Evolutionary conservation across 2,888 invertebrate species (phyloP).

Genomic region (Boloria selene): DNA sequence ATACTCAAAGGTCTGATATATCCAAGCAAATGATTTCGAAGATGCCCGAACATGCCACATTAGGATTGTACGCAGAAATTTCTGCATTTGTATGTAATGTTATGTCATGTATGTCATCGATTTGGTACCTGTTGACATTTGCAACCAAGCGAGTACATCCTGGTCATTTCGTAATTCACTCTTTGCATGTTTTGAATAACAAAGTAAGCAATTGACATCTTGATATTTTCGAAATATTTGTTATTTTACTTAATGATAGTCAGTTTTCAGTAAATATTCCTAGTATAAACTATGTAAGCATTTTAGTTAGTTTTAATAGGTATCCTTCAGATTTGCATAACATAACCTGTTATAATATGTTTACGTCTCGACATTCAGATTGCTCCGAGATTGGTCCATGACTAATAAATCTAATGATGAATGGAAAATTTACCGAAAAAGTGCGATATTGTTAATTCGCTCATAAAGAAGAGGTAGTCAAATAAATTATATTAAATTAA

Average conservation of each 20-base stretch:
- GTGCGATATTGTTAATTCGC: too few species aligned
- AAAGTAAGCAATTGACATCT: neutral
- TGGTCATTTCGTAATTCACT: slow-evolving; percentile 41
- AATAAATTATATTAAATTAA: neutral
- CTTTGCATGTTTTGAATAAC: slow-evolving; percentile 34
- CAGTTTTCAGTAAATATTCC: too few species aligned
- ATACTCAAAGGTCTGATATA: neutral
- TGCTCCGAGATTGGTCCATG: too few species aligned
- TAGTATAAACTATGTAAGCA: too few species aligned
- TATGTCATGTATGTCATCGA: slow-evolving; percentile 57
- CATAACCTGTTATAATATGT: too few species aligned
- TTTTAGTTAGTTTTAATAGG: too few species aligned
- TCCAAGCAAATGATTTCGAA: slow-evolving; percentile 12
- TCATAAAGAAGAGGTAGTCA: neutral
- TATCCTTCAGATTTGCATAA: too few species aligned
- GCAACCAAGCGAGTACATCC: slow-evolving; percentile 40
- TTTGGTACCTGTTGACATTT: slow-evolving; percentile 66
- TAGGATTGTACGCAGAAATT: slow-evolving; percentile 16
- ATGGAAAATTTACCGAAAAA: too few species aligned
- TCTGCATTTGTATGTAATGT: slow-evolving; percentile 48
- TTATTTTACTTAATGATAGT: neutral
- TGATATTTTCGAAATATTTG: neutral
- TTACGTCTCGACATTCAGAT: too few species aligned
- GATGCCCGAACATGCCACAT: slow-evolving; percentile 13
- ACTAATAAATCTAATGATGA: too few species aligned